Percentiles rank a stretch among this genome's conserved stretches.
Evolutionary conservation across 2,797 vertebrate species (phyloP).

Genomic region (Poeciliopsis presidionis): DNA sequence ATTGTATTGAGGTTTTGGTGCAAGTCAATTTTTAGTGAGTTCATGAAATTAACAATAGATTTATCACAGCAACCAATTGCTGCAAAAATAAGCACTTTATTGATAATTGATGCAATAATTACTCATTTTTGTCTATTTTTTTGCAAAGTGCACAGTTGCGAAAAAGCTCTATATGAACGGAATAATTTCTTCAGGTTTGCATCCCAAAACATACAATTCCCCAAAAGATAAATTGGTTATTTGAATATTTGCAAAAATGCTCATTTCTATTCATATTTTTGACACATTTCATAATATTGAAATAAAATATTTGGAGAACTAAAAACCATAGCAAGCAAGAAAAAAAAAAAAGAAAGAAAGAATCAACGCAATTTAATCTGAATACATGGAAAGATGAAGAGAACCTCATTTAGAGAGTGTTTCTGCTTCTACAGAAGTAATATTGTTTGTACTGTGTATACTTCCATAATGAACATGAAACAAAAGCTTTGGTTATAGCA

Average conservation of each 20-base stretch:
- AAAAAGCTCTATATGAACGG: background rate
- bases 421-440: background rate
- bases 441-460: slow-evolving; percentile 3
- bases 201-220: background rate
- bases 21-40: too few species aligned
- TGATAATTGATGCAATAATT: background rate
- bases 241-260: background rate
- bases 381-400: background rate
- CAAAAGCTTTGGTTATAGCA: background rate
- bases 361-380: background rate
- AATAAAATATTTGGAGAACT: background rate
- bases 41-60: background rate
- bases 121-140: background rate
- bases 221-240: background rate
- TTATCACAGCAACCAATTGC: background rate
- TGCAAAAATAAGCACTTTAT: background rate
- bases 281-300: background rate
- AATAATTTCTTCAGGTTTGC: background rate
- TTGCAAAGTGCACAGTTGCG: background rate
- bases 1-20: too few species aligned
- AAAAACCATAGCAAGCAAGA: background rate
- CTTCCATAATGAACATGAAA: background rate
- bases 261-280: background rate
- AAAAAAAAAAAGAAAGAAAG: background rate
- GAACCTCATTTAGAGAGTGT: background rate